A percentile compares a stretch with the other conserved stretches of the same genome.
Conservation (phyloP, 2,888 invertebrate species). For the Pardosa pseudoannulata region DNA sequence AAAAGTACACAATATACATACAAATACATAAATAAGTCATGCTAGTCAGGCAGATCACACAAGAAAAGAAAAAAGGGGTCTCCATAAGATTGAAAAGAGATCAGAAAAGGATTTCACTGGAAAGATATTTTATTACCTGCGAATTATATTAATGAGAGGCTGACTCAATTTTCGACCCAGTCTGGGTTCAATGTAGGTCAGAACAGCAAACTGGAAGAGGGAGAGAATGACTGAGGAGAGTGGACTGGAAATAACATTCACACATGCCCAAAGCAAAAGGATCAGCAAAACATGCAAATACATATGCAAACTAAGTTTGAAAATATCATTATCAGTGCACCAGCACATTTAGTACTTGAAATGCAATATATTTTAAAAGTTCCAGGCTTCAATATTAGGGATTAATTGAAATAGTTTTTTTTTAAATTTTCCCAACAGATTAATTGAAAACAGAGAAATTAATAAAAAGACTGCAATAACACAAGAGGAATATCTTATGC, state of each 20-base stretch:
- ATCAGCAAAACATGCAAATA: conserved; percentile 62
- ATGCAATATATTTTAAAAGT: not conserved
- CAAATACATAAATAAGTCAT: conserved; percentile 7
- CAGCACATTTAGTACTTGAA: conserved; percentile 8
- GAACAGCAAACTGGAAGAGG: conserved; percentile 86
- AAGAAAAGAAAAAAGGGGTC: not conserved
- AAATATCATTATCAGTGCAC: conserved; percentile 38
- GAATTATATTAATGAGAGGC: conserved; percentile 92
- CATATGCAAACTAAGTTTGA: conserved; percentile 58
- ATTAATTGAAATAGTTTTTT: too few relatives aligned
- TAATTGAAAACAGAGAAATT: too few relatives aligned
- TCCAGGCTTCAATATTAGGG: not conserved
- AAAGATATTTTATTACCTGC: conserved; percentile 84
- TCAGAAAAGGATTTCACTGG: conserved; percentile 68
- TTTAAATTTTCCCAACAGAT: too few relatives aligned
- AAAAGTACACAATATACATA: not conserved
- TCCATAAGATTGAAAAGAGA: conserved; percentile 41
- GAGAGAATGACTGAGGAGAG: conserved; percentile 71
- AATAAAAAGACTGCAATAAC: not conserved
- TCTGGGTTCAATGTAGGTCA: conserved; percentile 90
- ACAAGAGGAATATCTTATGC: not conserved
- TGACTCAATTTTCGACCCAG: conserved; percentile 91
- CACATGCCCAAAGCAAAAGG: conserved; percentile 67
- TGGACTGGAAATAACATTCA: conserved; percentile 72
- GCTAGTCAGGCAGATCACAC: conserved; percentile 8